These are phyloP conservation scores for Campoletis sonorensis DNA, from an alignment of 1,140 invertebrate species.

Conservation along the genomic window DNA sequence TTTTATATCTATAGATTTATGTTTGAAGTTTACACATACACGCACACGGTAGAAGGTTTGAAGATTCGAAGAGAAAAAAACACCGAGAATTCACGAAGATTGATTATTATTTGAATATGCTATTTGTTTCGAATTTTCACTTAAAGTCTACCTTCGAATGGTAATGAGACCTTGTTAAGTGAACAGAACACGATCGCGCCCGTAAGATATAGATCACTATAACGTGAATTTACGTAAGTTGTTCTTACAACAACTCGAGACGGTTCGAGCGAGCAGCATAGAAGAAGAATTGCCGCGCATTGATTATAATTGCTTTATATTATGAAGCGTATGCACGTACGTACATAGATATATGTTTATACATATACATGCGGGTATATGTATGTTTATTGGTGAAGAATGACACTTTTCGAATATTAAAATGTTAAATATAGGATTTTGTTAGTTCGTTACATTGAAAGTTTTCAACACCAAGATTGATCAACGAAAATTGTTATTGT, in stretches of 20 bases:
- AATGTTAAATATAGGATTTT: not conserved
- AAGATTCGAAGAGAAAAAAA: slow-evolving; percentile 11
- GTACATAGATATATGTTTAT: not conserved
- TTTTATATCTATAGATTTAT: not conserved
- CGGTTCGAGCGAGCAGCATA: not conserved
- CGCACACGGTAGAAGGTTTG: slow-evolving; percentile 6
- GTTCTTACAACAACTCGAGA: not conserved
- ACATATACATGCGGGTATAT: not conserved
- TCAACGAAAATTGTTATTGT: not conserved
- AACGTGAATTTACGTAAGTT: not conserved
- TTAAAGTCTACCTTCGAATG: not conserved
- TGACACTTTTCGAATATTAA: slow-evolving; percentile 17
- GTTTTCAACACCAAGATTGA: not conserved
- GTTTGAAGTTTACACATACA: not conserved
- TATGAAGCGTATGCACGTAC: not conserved
- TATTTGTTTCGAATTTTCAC: slow-evolving; percentile 48
- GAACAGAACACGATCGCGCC: not conserved
- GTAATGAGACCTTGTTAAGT: not conserved
- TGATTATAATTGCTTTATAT: not conserved
- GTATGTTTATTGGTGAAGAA: not conserved
- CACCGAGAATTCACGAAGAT: not conserved
- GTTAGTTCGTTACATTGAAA: not conserved
- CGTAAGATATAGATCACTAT: not conserved
- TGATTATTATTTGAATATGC: not conserved
- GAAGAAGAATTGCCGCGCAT: not conserved